Percentiles rank a stretch among this genome's conserved stretches.
Evolutionary conservation across 2,888 invertebrate genomes (phyloP).

Genomic region (Conchocele bisecta): DNA sequence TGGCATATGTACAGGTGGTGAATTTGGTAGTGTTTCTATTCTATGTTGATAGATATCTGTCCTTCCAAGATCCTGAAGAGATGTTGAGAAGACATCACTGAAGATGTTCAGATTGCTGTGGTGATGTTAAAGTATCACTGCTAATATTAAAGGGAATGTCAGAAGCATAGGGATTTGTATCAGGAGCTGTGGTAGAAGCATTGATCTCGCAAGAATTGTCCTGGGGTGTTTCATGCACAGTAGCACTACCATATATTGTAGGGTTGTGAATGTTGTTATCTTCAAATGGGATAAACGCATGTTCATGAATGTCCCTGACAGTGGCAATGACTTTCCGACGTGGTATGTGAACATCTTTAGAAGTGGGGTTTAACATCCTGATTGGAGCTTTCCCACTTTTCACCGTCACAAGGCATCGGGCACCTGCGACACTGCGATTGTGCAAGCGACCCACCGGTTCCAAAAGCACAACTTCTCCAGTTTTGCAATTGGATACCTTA

Average conservation of each 20-base stretch:
- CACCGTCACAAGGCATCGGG: slow-evolving; percentile 8
- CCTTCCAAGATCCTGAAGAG: slow-evolving; percentile 13
- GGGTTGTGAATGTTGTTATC: too few relatives aligned
- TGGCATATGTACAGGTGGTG: slow-evolving; percentile 28
- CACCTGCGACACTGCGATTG: slow-evolving; percentile 5
- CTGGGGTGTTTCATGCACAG: too few relatives aligned
- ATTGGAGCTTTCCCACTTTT: slow-evolving; percentile 4
- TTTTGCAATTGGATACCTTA: slow-evolving; percentile 2
- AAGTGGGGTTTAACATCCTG: slow-evolving; percentile 8
- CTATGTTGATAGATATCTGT: slow-evolving; percentile 28
- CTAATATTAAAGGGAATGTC: too few relatives aligned
- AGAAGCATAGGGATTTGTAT: too few relatives aligned
- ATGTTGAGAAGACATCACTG: slow-evolving; percentile 22
- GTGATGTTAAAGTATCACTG: too few relatives aligned
- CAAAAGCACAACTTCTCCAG: background rate
- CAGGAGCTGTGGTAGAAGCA: too few relatives aligned
- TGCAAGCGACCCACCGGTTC: slow-evolving; percentile 6
- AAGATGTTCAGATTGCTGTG: slow-evolving; percentile 3
- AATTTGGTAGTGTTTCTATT: slow-evolving; percentile 28
- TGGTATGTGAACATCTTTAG: background rate
- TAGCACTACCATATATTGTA: too few relatives aligned
- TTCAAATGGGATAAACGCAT: too few relatives aligned
- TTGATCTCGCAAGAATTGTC: too few relatives aligned
- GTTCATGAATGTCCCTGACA: too few relatives aligned
- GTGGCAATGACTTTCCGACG: background rate